These are phyloP conservation scores for Xiphorhynchus erythropygius DNA, from an alignment of 2,797 vertebrate species.

Conservation along the genomic window DNA sequence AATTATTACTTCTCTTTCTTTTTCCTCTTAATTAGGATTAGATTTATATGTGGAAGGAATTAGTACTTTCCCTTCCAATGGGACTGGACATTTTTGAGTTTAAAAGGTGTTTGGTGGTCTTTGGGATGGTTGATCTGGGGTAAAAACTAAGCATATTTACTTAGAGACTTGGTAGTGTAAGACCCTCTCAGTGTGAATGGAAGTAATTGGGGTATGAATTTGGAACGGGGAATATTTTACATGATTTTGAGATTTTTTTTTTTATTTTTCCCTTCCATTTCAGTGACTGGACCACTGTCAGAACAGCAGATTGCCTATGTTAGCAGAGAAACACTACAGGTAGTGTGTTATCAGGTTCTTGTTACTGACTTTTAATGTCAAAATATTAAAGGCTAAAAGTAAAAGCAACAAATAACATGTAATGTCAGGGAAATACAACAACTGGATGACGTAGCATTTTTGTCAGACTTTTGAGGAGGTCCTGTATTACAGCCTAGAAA, in stretches of 20 bases:
- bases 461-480: neutral
- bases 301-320: constrained; percentile 98
- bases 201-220: neutral
- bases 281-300: constrained; percentile 94
- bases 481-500: neutral
- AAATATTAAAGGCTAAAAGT: neutral
- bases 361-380: neutral
- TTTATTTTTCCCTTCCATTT: constrained; percentile 13
- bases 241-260: neutral
- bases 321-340: constrained; percentile 97
- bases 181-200: neutral
- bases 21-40: neutral
- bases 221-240: neutral
- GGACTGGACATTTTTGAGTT: neutral
- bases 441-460: neutral
- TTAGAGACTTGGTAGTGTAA: neutral
- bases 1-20: neutral
- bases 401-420: neutral
- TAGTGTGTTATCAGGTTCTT: constrained; percentile 53
- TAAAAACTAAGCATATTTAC: neutral
- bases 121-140: neutral
- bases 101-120: neutral
- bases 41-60: neutral
- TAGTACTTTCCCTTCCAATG: neutral
- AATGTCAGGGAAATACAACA: neutral